Evolutionary conservation across 2,797 vertebrate genomes (phyloP).

Genomic region (Corythornis leucogaster): DNA sequence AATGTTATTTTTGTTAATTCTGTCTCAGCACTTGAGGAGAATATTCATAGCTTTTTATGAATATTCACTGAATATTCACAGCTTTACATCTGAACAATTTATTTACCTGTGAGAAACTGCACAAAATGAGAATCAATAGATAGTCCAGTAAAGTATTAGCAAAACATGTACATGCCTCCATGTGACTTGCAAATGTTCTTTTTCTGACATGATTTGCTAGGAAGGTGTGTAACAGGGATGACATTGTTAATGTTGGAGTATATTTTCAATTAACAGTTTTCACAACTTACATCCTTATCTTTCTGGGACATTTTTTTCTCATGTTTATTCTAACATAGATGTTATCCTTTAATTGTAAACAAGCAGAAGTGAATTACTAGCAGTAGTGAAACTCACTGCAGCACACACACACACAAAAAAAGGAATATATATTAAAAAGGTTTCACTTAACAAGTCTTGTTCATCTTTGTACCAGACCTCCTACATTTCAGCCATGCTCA

Average conservation of each 20-base stretch:
- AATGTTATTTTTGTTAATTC: background rate
- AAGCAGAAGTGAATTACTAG: conserved; percentile 53
- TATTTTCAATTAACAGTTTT: conserved; percentile 56
- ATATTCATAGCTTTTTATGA: too few species aligned
- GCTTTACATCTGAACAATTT: background rate
- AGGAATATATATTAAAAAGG: conserved; percentile 51
- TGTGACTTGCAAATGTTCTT: background rate
- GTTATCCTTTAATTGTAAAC: conserved; percentile 72
- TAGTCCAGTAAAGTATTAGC: background rate
- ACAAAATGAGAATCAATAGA: background rate
- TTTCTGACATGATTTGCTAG: background rate
- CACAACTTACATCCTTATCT: conserved; percentile 15
- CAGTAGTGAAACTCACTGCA: conserved; percentile 38
- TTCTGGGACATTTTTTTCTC: conserved; percentile 59
- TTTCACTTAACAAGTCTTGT: conserved; percentile 52
- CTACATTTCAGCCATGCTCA: conserved; percentile 11
- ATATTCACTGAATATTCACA: background rate
- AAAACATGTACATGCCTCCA: background rate
- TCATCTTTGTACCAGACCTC: conserved; percentile 43
- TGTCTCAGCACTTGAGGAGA: background rate
- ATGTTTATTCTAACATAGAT: conserved; percentile 46
- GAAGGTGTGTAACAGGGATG: background rate
- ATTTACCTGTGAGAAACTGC: background rate
- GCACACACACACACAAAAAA: conserved; percentile 26
- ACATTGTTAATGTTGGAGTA: background rate